Evolutionary conservation across 1,140 invertebrate genomes (phyloP).

Genomic region (Papilio polyxenes): DNA sequence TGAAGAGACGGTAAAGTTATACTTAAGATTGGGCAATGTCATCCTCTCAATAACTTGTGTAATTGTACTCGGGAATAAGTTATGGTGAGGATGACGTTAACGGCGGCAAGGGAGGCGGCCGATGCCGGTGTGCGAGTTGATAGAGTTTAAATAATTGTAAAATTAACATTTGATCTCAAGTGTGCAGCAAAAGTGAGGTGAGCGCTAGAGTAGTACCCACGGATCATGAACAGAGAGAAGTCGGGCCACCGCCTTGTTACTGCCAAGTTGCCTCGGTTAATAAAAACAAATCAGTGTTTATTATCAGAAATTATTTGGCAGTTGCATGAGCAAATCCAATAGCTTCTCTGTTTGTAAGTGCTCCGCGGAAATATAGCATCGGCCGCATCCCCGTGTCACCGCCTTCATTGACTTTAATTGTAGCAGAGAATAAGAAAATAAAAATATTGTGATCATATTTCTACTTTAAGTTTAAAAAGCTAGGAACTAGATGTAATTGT

Average conservation of each 20-base stretch:
- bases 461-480: conserved; percentile 77
- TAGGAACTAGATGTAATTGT: conserved; percentile 79
- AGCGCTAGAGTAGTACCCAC: conserved; percentile 56
- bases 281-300: not conserved
- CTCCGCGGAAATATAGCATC: conserved; percentile 58
- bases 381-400: conserved; percentile 54
- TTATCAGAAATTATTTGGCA: not conserved
- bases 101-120: conserved; percentile 53
- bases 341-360: not conserved
- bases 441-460: conserved; percentile 81
- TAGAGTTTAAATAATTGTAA: conserved; percentile 77
- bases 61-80: conserved; percentile 44
- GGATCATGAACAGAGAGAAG: conserved; percentile 1
- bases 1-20: conserved; percentile 43
- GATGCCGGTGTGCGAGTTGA: conserved; percentile 72
- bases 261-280: not conserved
- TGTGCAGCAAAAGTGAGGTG: conserved; percentile 78
- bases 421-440: conserved; percentile 72
- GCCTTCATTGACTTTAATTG: conserved; percentile 54
- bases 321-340: not conserved
- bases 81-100: conserved; percentile 44
- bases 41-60: conserved; percentile 19
- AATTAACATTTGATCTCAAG: conserved; percentile 80
- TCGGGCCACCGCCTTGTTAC: not conserved
- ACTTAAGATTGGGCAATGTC: conserved; percentile 26